phyloP scores from a whole-genome alignment of 2,888 invertebrate genomes.

The Limnephilus marmoratus region DNA sequence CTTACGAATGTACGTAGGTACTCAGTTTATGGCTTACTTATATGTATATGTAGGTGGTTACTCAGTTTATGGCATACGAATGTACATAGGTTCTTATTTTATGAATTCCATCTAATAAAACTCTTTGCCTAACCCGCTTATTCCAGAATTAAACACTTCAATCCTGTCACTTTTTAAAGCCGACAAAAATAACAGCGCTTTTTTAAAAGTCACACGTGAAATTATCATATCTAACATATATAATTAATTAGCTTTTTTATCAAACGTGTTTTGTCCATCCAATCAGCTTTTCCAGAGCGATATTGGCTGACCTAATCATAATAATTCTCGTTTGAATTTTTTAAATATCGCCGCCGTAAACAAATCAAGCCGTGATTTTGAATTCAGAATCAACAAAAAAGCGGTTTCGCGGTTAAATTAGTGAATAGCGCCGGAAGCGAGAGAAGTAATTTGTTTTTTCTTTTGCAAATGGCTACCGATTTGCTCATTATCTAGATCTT shows the following conservation, averaged over 20 bases:
- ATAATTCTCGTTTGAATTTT: not conserved
- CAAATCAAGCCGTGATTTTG: not conserved
- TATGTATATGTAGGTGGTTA: too few species aligned
- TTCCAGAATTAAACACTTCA: not conserved
- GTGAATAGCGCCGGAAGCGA: not conserved
- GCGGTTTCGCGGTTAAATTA: not conserved
- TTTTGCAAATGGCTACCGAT: slow-evolving; percentile 24
- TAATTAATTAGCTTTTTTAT: not conserved
- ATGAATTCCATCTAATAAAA: not conserved
- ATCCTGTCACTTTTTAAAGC: not conserved
- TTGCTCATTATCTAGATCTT: not conserved
- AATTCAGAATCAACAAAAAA: not conserved
- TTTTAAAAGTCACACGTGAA: not conserved
- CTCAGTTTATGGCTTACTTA: too few species aligned
- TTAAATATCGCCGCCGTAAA: not conserved
- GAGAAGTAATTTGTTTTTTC: not conserved
- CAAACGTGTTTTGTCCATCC: not conserved
- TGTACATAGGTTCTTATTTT: not conserved
- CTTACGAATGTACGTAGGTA: too few species aligned
- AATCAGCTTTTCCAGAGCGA: not conserved
- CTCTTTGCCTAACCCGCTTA: not conserved
- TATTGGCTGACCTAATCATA: not conserved
- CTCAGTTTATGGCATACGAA: not conserved
- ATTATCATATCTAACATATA: not conserved
- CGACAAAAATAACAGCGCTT: not conserved